Conservation (phyloP, 2,797 vertebrate species). For the Acanthiza pusilla region DNA sequence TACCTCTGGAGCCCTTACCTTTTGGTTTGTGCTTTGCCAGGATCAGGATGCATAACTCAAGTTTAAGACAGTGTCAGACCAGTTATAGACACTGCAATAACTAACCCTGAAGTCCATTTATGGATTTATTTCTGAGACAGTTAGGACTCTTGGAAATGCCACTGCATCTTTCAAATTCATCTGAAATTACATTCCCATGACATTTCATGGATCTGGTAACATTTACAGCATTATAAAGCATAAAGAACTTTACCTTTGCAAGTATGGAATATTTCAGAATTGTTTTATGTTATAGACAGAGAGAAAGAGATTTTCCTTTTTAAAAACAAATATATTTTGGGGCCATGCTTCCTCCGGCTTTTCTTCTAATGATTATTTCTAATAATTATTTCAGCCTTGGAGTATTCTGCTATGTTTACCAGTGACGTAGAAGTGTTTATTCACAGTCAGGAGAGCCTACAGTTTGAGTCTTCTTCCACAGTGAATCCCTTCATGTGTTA, state of each 20-base stretch:
- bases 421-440: not conserved
- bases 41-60: not conserved
- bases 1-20: not conserved
- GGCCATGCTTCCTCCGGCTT: not conserved
- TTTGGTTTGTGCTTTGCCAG: not conserved
- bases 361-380: not conserved
- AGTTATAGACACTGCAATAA: not conserved
- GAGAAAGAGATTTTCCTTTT: not conserved
- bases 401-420: not conserved
- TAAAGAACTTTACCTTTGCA: not conserved
- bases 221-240: constrained; percentile 1
- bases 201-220: constrained; percentile 2
- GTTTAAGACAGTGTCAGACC: not conserved
- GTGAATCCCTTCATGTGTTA: not conserved
- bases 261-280: not conserved
- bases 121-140: constrained; percentile 2
- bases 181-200: constrained; percentile 11
- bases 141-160: constrained; percentile 1
- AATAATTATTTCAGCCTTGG: not conserved
- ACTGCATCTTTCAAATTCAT: constrained; percentile 4
- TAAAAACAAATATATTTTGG: not conserved
- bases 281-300: not conserved
- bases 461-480: not conserved
- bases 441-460: too few species aligned
- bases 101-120: not conserved